Conservation (phyloP, 2,113 vertebrate genomes). For the Leptodactylus fuscus region DNA sequence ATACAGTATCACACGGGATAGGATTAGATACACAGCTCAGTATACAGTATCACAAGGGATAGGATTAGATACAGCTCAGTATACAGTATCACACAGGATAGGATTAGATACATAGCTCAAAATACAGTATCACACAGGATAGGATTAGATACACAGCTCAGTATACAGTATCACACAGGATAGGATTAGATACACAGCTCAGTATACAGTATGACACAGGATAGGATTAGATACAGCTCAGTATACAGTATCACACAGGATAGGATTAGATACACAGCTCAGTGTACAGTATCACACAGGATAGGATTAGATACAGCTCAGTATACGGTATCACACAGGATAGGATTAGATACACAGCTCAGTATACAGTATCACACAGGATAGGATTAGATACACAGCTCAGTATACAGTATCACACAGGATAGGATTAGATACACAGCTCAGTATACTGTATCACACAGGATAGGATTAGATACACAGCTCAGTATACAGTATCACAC, state of each 20-base stretch:
- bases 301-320: conserved; percentile 2
- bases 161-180: neutral
- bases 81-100: neutral
- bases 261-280: no score
- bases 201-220: no score
- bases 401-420: neutral
- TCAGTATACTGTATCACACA: neutral
- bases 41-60: neutral
- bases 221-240: no score
- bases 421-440: neutral
- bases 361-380: neutral
- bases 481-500: neutral
- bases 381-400: neutral
- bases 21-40: neutral
- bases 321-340: neutral
- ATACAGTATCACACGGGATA: neutral
- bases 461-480: neutral
- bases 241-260: no score
- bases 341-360: conserved; percentile 1
- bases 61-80: neutral
- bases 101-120: neutral
- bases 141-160: neutral
- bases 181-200: conserved; percentile 6
- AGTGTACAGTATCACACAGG: neutral
- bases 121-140: neutral